Conservation (phyloP, 2,113 vertebrate species). For the Plotosus lineatus region DNA sequence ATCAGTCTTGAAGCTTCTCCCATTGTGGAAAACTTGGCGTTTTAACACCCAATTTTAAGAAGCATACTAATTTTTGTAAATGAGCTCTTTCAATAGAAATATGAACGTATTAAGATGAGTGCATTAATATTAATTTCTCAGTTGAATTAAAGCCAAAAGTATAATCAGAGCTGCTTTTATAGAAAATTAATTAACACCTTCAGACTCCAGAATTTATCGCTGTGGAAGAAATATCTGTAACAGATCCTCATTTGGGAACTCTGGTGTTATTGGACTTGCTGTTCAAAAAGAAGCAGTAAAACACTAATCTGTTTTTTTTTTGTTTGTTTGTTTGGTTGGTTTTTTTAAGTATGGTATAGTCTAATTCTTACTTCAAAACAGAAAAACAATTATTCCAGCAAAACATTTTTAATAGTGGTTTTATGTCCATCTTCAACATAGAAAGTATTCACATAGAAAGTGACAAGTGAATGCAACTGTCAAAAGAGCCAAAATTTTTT, state of each 20-base stretch:
- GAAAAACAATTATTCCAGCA: background rate
- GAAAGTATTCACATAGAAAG: no score
- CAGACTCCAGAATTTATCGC: background rate
- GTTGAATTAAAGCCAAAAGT: background rate
- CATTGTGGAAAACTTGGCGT: background rate
- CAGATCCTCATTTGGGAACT: background rate
- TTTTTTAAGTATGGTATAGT: no score
- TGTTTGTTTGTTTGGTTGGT: no score
- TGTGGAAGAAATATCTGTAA: background rate
- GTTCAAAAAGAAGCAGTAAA: background rate
- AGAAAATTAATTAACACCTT: background rate
- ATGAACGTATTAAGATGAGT: background rate
- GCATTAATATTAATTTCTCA: background rate
- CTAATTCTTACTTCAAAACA: no score
- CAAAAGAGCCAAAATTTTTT: no score
- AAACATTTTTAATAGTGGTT: background rate
- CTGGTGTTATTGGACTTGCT: background rate
- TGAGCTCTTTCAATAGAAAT: background rate
- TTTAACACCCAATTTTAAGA: background rate
- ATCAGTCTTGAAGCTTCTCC: background rate
- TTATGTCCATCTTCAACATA: no score
- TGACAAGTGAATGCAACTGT: no score
- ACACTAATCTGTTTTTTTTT: background rate
- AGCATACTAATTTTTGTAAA: background rate
- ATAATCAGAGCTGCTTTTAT: background rate